Evolutionary conservation across 2,888 invertebrate species (phyloP).

Genomic region (Nomada hirtipes): DNA sequence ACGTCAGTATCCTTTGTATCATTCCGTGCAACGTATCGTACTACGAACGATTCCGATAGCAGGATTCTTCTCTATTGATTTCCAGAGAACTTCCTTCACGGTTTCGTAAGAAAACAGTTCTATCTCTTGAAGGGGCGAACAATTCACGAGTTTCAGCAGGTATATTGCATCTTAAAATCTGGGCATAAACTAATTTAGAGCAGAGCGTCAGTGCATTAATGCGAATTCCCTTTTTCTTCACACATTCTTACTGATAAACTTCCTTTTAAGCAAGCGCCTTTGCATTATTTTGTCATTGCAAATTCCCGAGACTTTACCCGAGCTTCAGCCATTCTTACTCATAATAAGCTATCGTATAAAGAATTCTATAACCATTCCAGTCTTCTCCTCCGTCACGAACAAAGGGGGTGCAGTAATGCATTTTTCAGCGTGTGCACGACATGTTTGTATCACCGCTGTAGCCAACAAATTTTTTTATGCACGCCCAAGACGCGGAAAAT

Average conservation of each 20-base stretch:
- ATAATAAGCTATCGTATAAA: conserved; percentile 22
- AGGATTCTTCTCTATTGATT: background rate
- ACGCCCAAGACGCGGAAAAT: conserved; percentile 20
- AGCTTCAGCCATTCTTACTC: background rate
- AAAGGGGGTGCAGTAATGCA: conserved; percentile 3
- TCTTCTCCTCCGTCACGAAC: background rate
- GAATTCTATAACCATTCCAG: background rate
- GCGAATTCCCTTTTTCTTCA: conserved; percentile 1
- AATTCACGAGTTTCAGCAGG: background rate
- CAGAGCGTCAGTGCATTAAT: background rate
- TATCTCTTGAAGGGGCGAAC: background rate
- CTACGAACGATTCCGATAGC: background rate
- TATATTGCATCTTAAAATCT: background rate
- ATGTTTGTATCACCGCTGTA: background rate
- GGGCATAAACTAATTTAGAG: background rate
- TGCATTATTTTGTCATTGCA: background rate
- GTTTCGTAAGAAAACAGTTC: conserved; percentile 14
- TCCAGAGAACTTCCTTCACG: background rate
- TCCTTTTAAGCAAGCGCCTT: background rate
- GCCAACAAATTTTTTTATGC: conserved; percentile 23
- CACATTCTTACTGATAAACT: background rate
- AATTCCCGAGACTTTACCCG: background rate
- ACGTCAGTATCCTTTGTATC: background rate
- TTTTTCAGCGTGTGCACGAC: background rate
- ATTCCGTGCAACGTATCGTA: background rate